These are phyloP conservation scores for Leptinotarsa haldemani DNA, from an alignment of 2,888 invertebrate genomes.

Conservation along the genomic window DNA sequence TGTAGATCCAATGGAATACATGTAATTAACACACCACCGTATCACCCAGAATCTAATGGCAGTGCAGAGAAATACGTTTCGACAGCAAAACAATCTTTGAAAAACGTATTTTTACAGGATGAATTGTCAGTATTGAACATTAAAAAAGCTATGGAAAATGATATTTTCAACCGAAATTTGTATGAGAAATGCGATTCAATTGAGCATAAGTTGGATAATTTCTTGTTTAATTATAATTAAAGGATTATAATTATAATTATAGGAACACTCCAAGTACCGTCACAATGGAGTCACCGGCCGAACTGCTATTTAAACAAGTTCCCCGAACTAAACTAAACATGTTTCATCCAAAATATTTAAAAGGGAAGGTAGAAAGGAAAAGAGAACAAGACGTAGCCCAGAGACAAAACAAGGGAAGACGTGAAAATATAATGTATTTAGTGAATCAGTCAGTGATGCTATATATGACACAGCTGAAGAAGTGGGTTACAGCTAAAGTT, in stretches of 20 bases:
- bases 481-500: too few species aligned
- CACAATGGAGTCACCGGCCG: background rate
- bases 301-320: slow-evolving; percentile 9
- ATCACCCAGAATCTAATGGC: slow-evolving; percentile 4
- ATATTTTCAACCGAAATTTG: too few species aligned
- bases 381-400: background rate
- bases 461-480: background rate
- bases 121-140: background rate
- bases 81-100: slow-evolving; percentile 8
- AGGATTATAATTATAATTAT: too few species aligned
- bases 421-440: slow-evolving; percentile 2
- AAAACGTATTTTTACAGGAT: background rate
- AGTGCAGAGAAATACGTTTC: slow-evolving; percentile 6
- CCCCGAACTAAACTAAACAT: slow-evolving; percentile 9
- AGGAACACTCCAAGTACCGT: slow-evolving; percentile 19
- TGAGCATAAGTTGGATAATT: slow-evolving; percentile 19
- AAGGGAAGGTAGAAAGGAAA: slow-evolving; percentile 9
- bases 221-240: slow-evolving; percentile 15
- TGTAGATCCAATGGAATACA: background rate
- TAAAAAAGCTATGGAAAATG: background rate
- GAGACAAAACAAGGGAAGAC: slow-evolving; percentile 9
- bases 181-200: background rate
- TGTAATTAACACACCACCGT: background rate
- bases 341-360: slow-evolving; percentile 6
- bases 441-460: background rate